Evolutionary conservation across 2,113 vertebrate genomes (phyloP).

Genomic region (Antennarius striatus): DNA sequence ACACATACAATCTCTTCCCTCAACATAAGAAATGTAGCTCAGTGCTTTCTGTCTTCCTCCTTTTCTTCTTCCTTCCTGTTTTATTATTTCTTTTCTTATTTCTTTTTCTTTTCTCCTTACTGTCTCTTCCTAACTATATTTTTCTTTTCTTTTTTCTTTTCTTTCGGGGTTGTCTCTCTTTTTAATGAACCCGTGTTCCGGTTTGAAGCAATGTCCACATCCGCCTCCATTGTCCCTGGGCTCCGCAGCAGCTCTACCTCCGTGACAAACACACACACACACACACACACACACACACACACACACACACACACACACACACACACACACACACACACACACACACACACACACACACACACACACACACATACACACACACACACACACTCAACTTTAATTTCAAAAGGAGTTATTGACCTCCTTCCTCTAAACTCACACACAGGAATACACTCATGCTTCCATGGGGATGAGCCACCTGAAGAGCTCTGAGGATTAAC

Average conservation of each 20-base stretch:
- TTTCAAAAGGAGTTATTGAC: slow-evolving; percentile 43
- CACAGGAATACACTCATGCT: slow-evolving; percentile 45
- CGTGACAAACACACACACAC: slow-evolving; percentile 19
- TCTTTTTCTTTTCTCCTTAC: background rate
- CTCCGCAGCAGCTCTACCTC: slow-evolving; percentile 41
- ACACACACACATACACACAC: background rate
- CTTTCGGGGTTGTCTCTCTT: slow-evolving; percentile 5
- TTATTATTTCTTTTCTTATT: background rate
- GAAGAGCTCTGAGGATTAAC: slow-evolving; percentile 69
- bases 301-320: slow-evolving; percentile 1
- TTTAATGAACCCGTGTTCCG: slow-evolving; percentile 36
- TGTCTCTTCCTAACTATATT: too few relatives aligned
- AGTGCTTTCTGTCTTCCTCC: slow-evolving; percentile 44
- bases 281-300: slow-evolving; percentile 4
- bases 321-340: slow-evolving; percentile 18
- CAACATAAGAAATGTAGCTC: slow-evolving; percentile 59
- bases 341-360: slow-evolving; percentile 1
- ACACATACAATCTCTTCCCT: slow-evolving; percentile 40
- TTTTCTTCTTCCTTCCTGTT: background rate
- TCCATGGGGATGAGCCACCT: slow-evolving; percentile 71
- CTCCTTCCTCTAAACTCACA: slow-evolving; percentile 36
- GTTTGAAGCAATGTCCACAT: slow-evolving; percentile 55
- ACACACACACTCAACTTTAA: slow-evolving; percentile 25
- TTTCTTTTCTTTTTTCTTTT: background rate
- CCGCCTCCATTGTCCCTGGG: slow-evolving; percentile 55